Base-by-base conservation (phyloP, 2,888 invertebrate species). In the Pollenia labialis region DNA sequence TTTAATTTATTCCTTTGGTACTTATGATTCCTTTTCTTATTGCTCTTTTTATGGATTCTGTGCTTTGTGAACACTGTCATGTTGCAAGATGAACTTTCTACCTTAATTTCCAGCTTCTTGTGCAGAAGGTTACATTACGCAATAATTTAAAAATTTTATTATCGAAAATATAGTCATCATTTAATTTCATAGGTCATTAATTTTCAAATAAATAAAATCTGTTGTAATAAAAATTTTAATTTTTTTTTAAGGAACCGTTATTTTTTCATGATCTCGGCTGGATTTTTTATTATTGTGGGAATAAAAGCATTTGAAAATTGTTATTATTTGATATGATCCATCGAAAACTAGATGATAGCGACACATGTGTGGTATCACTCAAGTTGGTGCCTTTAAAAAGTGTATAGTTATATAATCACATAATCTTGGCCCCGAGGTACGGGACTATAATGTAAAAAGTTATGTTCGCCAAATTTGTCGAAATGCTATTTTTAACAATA, bases 171-270 rank as follows among this genome's bases (percentile, higher is more conserved):
- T 18, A 87, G 81, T 46, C 81, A 69, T 77, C 76, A 77, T 81
- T 68, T 74, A 81, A 87, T 87, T 87, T 84, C 87, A 87, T 81
- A 87, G 77, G 42, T 16, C 87, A 84, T 87, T 87, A 87, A 87
- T 50, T 68, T 81, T 69, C 23, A 44, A 62, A 71, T 76, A 76
- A 46, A 75, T 69, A 64, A 32, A 54, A 66, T 58, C 12, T 56
- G 7, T 69, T 66, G 64, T 48, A 40, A 58, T 60, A 52, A 69
- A 64, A 52, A 52, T 48, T 16, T 44, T 7, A 8, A 44, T 14
- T 46, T 50, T 81, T 23, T 68, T 32, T 1, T 11, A 69, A 60
- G 11, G 32, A 68, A 32, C 82, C 82, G 76, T 82, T 82, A 82
- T 18, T 69, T 69, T 60, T 23, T 50, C 46, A 7, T 40, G 48